Evolutionary conservation across 2,797 vertebrate genomes (phyloP).

Genomic region (Typhlichthys subterraneus): DNA sequence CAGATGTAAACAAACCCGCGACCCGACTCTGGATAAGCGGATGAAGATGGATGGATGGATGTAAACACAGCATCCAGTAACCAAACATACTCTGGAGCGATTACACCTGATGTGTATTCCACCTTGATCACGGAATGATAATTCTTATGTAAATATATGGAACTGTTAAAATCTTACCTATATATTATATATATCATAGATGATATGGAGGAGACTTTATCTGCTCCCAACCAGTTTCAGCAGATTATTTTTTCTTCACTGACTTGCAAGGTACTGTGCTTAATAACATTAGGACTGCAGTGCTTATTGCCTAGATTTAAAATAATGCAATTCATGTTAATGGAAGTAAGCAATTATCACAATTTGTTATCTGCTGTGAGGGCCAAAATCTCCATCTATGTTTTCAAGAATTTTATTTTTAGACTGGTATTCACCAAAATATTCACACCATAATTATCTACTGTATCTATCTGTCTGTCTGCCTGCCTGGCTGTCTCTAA

Average conservation of each 20-base stretch:
- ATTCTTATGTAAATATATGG: constrained; percentile 31
- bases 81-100: constrained; percentile 71
- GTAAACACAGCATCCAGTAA: constrained; percentile 64
- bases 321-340: constrained; percentile 50
- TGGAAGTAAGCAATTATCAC: constrained; percentile 62
- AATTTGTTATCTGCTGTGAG: constrained; percentile 59
- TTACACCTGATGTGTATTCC: constrained; percentile 58
- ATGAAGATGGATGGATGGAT: too few relatives aligned
- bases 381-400: constrained; percentile 37
- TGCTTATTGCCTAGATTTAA: constrained; percentile 64
- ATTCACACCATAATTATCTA: constrained; percentile 11
- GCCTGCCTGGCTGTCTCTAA: too few relatives aligned
- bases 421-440: constrained; percentile 52
- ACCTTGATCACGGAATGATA: constrained; percentile 42
- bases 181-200: constrained; percentile 29
- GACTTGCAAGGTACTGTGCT: constrained; percentile 66
- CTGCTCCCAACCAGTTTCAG: constrained; percentile 61
- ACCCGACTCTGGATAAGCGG: too few relatives aligned
- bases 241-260: constrained; percentile 64
- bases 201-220: constrained; percentile 39
- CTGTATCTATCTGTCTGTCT: neutral
- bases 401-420: constrained; percentile 54
- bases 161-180: constrained; percentile 35
- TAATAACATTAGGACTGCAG: constrained; percentile 74
- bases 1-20: constrained; percentile 60